A percentile compares a stretch with the other conserved stretches of the same genome.
These are phyloP conservation scores for Tupaia chinensis DNA, from an alignment of 2,113 vertebrate species.

Conservation along the genomic window DNA sequence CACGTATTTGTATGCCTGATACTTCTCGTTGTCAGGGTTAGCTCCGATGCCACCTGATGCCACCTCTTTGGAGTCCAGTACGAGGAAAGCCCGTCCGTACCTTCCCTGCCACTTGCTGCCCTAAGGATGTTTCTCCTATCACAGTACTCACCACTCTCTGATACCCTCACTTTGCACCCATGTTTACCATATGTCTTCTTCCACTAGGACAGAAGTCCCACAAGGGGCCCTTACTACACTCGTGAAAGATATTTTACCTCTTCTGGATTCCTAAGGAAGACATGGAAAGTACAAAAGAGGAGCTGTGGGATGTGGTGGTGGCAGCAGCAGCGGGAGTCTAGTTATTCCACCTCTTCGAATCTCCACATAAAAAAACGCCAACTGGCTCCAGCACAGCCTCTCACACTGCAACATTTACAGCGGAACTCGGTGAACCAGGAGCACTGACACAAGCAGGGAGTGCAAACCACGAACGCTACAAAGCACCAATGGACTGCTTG, in stretches of 20 bases:
- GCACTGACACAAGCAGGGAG: neutral
- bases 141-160: neutral
- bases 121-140: neutral
- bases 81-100: neutral
- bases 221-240: neutral
- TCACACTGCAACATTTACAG: neutral
- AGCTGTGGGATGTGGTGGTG: neutral
- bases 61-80: neutral
- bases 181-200: neutral
- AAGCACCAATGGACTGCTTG: neutral
- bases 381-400: neutral
- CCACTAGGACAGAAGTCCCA: neutral
- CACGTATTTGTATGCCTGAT: no score
- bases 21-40: neutral
- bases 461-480: neutral
- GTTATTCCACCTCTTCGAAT: neutral
- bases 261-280: constrained; percentile 53
- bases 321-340: neutral
- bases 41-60: neutral
- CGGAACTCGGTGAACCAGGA: neutral
- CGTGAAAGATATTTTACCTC: neutral
- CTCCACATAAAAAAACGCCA: constrained; percentile 16
- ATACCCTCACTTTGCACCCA: neutral
- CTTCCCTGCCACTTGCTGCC: neutral
- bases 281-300: neutral